Conservation (phyloP, 2,113 vertebrate species). For the Mionectes macconnelli region DNA sequence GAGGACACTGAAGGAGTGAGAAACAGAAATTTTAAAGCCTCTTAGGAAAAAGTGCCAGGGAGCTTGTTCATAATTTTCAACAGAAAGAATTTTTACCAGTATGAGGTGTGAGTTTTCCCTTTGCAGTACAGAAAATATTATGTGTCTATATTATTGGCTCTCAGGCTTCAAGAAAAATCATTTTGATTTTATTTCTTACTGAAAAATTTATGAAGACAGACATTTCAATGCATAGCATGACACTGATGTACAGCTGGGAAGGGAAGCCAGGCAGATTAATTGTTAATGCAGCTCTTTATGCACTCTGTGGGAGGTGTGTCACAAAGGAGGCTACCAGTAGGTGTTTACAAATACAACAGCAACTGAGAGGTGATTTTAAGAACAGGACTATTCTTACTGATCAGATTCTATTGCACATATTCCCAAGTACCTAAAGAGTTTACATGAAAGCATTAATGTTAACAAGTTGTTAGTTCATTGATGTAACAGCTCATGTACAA, state of each 20-base stretch:
- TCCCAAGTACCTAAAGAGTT: background rate
- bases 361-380: background rate
- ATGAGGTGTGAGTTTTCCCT: background rate
- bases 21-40: background rate
- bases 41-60: background rate
- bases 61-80: background rate
- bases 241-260: background rate
- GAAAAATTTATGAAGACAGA: background rate
- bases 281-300: background rate
- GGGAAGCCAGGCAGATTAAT: background rate
- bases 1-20: background rate
- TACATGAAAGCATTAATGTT: background rate
- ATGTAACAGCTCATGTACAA: background rate
- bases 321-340: background rate
- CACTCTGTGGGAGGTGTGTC: background rate
- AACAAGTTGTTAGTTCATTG: background rate
- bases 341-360: conserved; percentile 6
- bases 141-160: background rate
- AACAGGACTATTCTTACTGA: background rate
- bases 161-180: background rate
- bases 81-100: background rate
- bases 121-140: background rate
- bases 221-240: background rate
- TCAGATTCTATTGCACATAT: background rate
- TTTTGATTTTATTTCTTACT: background rate